These are phyloP conservation scores for Sinocyclocheilus anshuiensis DNA, from an alignment of 2,113 vertebrate genomes.

Conservation along the genomic window DNA sequence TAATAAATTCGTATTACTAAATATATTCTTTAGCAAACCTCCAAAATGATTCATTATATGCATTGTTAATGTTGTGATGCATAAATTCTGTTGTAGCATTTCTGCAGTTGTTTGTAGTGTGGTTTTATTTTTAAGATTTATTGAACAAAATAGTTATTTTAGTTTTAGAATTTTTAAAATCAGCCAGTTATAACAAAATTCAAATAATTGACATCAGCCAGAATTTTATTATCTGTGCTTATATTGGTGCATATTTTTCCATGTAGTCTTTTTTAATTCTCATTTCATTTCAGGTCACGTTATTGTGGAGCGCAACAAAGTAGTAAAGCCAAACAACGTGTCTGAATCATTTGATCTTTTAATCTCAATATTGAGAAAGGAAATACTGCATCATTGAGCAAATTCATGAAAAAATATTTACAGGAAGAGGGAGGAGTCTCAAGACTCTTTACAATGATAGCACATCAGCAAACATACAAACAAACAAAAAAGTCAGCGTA, in stretches of 20 bases:
- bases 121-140: too few species aligned
- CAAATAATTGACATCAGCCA: neutral
- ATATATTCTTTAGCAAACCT: neutral
- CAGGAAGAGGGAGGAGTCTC: slow-evolving; percentile 48
- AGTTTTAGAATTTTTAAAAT: too few species aligned
- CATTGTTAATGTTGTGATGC: neutral
- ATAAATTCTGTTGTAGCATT: neutral
- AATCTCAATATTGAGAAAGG: slow-evolving; percentile 61
- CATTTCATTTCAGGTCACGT: neutral
- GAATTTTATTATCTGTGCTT: neutral
- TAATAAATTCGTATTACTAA: neutral
- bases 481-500: slow-evolving; percentile 57
- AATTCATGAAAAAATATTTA: slow-evolving; percentile 79
- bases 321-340: slow-evolving; percentile 32
- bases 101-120: neutral
- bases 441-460: slow-evolving; percentile 60
- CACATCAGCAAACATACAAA: slow-evolving; percentile 55
- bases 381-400: slow-evolving; percentile 67
- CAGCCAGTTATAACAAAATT: too few species aligned
- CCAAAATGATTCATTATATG: neutral
- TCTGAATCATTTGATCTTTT: slow-evolving; percentile 60
- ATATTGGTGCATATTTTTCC: neutral
- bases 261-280: neutral
- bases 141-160: too few species aligned
- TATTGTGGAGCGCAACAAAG: slow-evolving; percentile 1